Evolutionary conservation across 2,888 invertebrate genomes (phyloP), one percentile per base, ranked within the genome.

Genomic region (Polylopha cassiicola): DNA sequence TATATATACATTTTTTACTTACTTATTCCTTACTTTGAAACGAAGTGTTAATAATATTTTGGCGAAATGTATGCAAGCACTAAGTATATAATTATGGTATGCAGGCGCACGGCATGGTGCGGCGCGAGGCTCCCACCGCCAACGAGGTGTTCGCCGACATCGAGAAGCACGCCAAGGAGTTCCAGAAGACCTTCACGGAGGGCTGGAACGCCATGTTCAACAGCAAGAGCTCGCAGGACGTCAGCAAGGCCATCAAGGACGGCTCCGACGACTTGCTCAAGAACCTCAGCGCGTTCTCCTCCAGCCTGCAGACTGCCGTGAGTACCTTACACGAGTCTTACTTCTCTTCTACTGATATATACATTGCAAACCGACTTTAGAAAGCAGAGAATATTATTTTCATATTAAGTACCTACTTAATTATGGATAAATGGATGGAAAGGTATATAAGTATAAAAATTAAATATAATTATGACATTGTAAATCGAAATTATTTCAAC

Each of bases 161-260:
- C 13, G 52, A 73, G 61, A 73, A 77, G 60, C 70, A 78, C 50
- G 75, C 73, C 9, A 42, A 43, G 0, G 74, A 73, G 45, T 68
- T 82, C 61, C 58, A 60, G 51, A 78, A 80, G 65, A 65, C 65
- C 1, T 54, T 82, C 58, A 43, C 36, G 13, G 75, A 79, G 39
- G 67, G 73, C 50, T 33, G 75, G 29, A 64, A 61, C 50, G 29
- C 67, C 3, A 37, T 82, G 39, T 44, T 52, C 52, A 67, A 61
- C 66, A 77, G 79, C 39, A 71, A 79, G 65, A 73, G 71, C 66
- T 62, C 77, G 13, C 58, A 79, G 58, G 70, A 76, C 10, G 20
- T 72, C 14, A 69, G 68, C 63, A 77, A 75, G 58, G 68, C 71
- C 10, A 26, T 82, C 20, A 74, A 77, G 62, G 77, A 79, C 0